phyloP scores from a whole-genome alignment of 2,797 vertebrate genomes.

The Falco naumanni region DNA sequence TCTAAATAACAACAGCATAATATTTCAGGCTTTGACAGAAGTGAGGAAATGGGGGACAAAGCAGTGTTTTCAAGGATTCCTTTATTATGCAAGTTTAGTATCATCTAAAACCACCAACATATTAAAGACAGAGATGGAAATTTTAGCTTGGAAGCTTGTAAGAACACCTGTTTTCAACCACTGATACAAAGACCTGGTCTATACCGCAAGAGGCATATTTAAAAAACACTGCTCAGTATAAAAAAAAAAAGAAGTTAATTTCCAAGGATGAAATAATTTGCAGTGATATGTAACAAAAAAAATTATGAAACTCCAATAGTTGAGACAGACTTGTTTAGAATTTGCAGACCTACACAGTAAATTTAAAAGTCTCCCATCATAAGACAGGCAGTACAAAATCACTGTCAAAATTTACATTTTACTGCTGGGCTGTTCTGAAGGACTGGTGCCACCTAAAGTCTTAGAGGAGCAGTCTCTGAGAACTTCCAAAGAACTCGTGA shows the following conservation, averaged over 20 bases:
- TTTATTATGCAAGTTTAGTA: slow-evolving; percentile 33
- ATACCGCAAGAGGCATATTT: neutral
- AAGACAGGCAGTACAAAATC: neutral
- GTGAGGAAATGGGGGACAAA: neutral
- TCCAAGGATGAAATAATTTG: slow-evolving; percentile 42
- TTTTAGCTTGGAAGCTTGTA: neutral
- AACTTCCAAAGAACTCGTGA: slow-evolving; percentile 37
- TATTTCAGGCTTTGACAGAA: neutral
- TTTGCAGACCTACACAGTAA: neutral
- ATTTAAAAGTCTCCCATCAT: neutral
- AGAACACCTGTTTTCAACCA: neutral
- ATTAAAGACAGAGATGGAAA: neutral
- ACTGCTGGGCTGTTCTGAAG: neutral
- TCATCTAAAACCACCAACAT: slow-evolving; percentile 23
- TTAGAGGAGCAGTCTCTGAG: slow-evolving; percentile 24
- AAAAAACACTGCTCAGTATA: slow-evolving; percentile 31
- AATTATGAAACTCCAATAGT: neutral
- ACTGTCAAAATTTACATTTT: neutral
- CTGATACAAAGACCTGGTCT: neutral
- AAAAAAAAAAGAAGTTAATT: slow-evolving; percentile 5
- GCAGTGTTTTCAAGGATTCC: neutral
- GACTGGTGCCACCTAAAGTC: neutral
- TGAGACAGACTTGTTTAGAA: neutral
- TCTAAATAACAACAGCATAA: neutral
- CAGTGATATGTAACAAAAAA: neutral